phyloP scores from a whole-genome alignment of 2,113 vertebrate species.

The Polypterus bichir region DNA sequence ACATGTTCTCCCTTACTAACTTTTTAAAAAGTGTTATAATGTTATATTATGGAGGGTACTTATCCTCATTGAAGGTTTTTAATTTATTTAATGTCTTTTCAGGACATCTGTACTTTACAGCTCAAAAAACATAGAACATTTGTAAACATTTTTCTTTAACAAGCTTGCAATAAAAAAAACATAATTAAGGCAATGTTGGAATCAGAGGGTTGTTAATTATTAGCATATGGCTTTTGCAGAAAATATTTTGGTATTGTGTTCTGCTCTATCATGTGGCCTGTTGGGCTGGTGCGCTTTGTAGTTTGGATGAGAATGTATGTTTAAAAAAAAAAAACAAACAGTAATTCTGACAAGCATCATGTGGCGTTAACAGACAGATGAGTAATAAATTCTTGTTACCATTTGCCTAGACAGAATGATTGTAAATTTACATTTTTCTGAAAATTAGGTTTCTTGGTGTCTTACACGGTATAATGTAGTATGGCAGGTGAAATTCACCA shows the following conservation, averaged over 20 bases:
- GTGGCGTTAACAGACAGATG: neutral
- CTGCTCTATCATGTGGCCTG: conserved; percentile 7
- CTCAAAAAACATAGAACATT: conserved; percentile 17
- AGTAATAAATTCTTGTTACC: neutral
- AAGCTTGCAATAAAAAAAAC: conserved; percentile 30
- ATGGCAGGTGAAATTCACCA: too few species aligned
- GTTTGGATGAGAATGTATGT: conserved; percentile 23
- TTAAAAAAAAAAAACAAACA: conserved; percentile 2
- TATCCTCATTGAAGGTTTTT: too few species aligned
- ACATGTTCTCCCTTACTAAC: too few species aligned
- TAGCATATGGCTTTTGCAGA: conserved; percentile 20
- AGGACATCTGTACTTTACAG: conserved; percentile 6
- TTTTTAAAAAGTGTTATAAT: too few species aligned
- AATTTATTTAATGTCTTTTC: conserved; percentile 8
- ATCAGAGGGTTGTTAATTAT: conserved; percentile 36
- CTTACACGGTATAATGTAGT: too few species aligned
- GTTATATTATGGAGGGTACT: too few species aligned
- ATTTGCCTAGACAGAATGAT: too few species aligned
- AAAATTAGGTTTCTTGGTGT: too few species aligned
- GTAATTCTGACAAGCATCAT: conserved; percentile 5
- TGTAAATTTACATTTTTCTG: too few species aligned
- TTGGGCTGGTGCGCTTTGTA: conserved; percentile 14
- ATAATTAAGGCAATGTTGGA: conserved; percentile 24
- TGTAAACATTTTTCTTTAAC: conserved; percentile 27
- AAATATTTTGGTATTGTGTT: conserved; percentile 13